These are phyloP conservation scores for Siniperca scherzeri DNA, from an alignment of 2,797 vertebrate genomes.

Conservation along the genomic window DNA sequence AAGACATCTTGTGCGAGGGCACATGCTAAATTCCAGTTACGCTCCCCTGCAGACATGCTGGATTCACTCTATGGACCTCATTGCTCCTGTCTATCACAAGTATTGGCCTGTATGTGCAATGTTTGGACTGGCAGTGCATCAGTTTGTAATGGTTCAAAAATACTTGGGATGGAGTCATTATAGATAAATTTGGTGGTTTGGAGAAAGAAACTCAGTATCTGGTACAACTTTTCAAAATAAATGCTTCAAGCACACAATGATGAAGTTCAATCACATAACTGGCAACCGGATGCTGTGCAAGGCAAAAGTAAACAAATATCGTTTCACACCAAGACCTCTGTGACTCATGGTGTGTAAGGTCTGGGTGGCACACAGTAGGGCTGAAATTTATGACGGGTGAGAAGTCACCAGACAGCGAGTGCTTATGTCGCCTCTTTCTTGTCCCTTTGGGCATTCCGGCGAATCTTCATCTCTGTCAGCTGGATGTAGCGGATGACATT, in stretches of 20 bases:
- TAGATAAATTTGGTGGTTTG: slow-evolving; percentile 21
- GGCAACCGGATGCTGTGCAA: slow-evolving; percentile 70
- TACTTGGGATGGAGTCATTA: slow-evolving; percentile 33
- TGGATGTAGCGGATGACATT: slow-evolving; percentile 99
- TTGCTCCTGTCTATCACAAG: slow-evolving; percentile 73
- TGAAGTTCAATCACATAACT: slow-evolving; percentile 73
- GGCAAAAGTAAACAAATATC: slow-evolving; percentile 72
- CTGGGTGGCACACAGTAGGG: slow-evolving; percentile 64
- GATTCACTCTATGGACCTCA: slow-evolving; percentile 48
- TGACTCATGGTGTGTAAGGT: slow-evolving; percentile 53
- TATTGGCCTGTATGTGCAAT: slow-evolving; percentile 76
- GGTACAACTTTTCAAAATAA: slow-evolving; percentile 22
- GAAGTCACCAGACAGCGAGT: slow-evolving; percentile 37
- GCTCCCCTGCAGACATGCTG: slow-evolving; percentile 64
- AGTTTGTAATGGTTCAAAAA: slow-evolving; percentile 58
- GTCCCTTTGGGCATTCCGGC: slow-evolving; percentile 94
- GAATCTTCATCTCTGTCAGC: slow-evolving; percentile 99
- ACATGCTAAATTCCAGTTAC: slow-evolving; percentile 62
- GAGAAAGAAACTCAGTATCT: slow-evolving; percentile 51
- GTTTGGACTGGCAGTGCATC: slow-evolving; percentile 81
- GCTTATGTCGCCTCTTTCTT: slow-evolving; percentile 93
- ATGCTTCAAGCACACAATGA: slow-evolving; percentile 69
- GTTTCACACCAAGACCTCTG: slow-evolving; percentile 55
- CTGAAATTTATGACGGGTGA: slow-evolving; percentile 34
- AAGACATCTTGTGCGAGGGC: slow-evolving; percentile 70